phyloP scores from a whole-genome alignment of 2,888 invertebrate genomes.

The Iphiclides podalirius region DNA sequence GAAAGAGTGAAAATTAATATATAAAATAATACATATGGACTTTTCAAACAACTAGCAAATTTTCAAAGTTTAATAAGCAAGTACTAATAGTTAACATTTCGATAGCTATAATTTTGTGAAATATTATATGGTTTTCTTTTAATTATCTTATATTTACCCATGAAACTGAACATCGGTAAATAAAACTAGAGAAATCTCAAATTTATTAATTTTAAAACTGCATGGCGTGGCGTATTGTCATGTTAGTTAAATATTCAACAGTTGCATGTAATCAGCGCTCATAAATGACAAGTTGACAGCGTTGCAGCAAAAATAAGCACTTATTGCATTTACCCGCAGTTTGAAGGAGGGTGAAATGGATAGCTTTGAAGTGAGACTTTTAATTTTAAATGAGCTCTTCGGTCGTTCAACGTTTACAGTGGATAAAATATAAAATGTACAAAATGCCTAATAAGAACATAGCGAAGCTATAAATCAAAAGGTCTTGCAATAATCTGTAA shows the following conservation, averaged over 20 bases:
- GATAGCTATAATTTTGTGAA: too few species aligned
- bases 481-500: background rate
- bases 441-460: too few species aligned
- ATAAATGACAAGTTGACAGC: background rate
- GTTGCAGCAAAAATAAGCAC: background rate
- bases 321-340: background rate
- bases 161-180: background rate
- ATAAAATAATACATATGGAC: too few species aligned
- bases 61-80: too few species aligned
- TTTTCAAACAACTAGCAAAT: too few species aligned
- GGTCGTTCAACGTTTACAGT: slow-evolving; percentile 21
- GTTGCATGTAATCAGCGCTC: background rate
- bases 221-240: background rate
- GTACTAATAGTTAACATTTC: too few species aligned
- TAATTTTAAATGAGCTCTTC: background rate
- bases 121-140: too few species aligned
- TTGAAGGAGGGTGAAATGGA: background rate
- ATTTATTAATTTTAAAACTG: background rate
- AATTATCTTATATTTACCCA: background rate
- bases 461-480: too few species aligned
- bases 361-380: background rate
- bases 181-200: background rate
- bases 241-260: slow-evolving; percentile 2
- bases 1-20: too few species aligned
- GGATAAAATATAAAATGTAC: too few species aligned